Base-by-base conservation (phyloP, 2,113 vertebrate genomes). In the Galeopterus variegatus region DNA sequence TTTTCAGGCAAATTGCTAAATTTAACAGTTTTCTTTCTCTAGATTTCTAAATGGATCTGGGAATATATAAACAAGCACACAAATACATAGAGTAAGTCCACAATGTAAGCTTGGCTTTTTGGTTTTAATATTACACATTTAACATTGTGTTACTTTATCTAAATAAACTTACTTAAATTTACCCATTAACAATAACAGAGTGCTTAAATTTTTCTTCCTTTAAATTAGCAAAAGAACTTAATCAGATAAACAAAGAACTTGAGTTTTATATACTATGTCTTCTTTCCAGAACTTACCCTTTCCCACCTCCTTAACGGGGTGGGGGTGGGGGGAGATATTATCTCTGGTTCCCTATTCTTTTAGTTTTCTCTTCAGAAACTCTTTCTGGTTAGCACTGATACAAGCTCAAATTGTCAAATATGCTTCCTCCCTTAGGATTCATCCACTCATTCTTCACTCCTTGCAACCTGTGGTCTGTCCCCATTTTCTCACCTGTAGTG, bases 151-250 rank as follows among this genome's bases (percentile, higher is more conserved):
- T 87, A 23, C 36, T 90, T 67, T 48, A 67, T 65, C 75, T 76
- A 82, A 93, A 79, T 72, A 90, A 90, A 72, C 54, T 83, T 73
- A 24, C 54, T 87, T 90, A 87, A 87, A 56, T 5, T 87, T 72
- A 73, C 31, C 31, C 41, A 64, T 82, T 83, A 75, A 50, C 5
- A 83, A 69, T 26, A 31, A 76, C 21, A 64, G 19, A 17, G 3
- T 70, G 31, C 21, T 69, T 83, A 72, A 24, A 6, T 24, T 87
- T 75, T 64, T 31, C 21, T 88, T 86, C 28, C 56, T 41, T 94
- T 87, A 77, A 82, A 48, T 77, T 77, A 84, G 54, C 5, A 36
- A 54, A 90, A 86, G 52, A 50, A 7, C 10, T 62, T 67, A 52
- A 52, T 17, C 72, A 80, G 8, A 11, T n/a, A 65, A 52, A 56